Base-by-base conservation (phyloP, 2,888 invertebrate genomes). In the Luffia ferchaultella region DNA sequence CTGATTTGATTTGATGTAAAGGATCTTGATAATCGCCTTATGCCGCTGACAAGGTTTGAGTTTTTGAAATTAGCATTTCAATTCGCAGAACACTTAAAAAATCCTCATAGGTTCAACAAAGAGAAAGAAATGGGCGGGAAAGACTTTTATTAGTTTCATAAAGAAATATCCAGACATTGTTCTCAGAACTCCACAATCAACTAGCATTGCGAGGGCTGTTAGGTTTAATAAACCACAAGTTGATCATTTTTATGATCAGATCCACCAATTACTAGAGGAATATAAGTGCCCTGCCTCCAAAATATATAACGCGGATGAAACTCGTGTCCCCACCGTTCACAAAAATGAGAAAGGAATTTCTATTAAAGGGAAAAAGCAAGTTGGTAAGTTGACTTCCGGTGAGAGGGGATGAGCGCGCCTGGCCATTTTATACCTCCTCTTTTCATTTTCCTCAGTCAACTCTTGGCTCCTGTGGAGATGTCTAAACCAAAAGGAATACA, bases 181-280 rank as follows among this genome's bases (percentile, higher is more conserved):
- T 12, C 20, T 52, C 30, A 52, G 49, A 46, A 49, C 46, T 45
- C 49, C 49, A 16, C 49, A 52, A 20, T 9, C 52, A 46, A 49
- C 52, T 12, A 49, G 49, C 42, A n/a, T 52, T 9, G 19, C 16
- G 42, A 45, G 52, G 12, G n/a, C 52, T 49, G 16, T 16, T 18
- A 49, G 52, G 12, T 52, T 52, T 19, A 52, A 52, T 50, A 52
- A 46, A 46, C 49, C 49, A 41, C 52, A 52, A 46, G 52, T 52
- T 50, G 47, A 50, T 43, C 50, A 45, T 9, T 50, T 52, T 18
- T 52, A 42, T 43, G 49, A 42, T 40, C 50, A 19, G 16, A 45
- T 52, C 17, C 2, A n/a, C 17, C 15, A 44, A 15, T 45, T 50
- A 5, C 20, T 46, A 20, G 42, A 52, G 18, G 18, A 49, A 52